Evolutionary conservation across 2,113 vertebrate species (phyloP).

Genomic region (Pipa parva): DNA sequence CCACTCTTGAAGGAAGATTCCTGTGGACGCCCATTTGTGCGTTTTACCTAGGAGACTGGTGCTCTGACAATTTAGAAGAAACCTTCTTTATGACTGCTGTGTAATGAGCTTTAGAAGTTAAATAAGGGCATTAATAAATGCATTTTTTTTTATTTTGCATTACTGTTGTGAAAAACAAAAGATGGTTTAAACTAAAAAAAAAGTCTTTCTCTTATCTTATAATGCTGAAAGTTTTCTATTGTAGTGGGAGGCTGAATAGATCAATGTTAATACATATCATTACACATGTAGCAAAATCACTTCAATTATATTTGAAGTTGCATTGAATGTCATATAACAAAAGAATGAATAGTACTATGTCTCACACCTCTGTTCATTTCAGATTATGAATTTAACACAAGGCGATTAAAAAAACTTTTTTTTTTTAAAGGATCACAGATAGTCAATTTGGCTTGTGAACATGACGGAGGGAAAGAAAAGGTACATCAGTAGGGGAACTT

Average conservation of each 20-base stretch:
- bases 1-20: too few species aligned
- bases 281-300: constrained; percentile 39
- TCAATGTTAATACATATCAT: constrained; percentile 54
- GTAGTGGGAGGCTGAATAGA: constrained; percentile 45
- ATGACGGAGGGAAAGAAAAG: background rate
- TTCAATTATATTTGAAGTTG: constrained; percentile 18
- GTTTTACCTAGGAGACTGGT: too few species aligned
- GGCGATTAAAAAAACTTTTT: background rate
- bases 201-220: too few species aligned
- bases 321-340: constrained; percentile 27
- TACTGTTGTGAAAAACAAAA: too few species aligned
- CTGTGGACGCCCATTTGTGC: too few species aligned
- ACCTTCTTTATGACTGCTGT: too few species aligned
- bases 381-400: background rate
- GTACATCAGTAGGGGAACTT: constrained; percentile 21
- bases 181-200: too few species aligned
- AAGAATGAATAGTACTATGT: constrained; percentile 12
- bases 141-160: too few species aligned
- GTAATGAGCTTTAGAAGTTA: too few species aligned
- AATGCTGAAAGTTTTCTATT: constrained; percentile 48
- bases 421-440: constrained; percentile 11
- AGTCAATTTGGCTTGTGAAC: constrained; percentile 18
- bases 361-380: background rate
- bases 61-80: too few species aligned
- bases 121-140: too few species aligned